Evolutionary conservation across 2,113 vertebrate species (phyloP), one percentile per base, ranked within the genome.

Genomic region (Gadus chalcogrammus): DNA sequence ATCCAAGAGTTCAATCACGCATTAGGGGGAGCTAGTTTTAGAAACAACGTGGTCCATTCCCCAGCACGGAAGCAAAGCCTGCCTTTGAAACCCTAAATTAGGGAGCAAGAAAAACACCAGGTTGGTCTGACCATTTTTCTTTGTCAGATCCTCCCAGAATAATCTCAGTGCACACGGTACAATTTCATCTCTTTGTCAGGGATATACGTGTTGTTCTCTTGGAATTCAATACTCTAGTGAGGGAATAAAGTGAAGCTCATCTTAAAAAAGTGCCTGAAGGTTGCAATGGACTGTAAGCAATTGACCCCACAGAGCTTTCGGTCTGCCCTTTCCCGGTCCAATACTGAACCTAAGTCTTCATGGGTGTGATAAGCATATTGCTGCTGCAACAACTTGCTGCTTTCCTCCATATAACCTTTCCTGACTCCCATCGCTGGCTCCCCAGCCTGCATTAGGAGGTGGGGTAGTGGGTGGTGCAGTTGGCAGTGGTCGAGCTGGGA

Each of bases 1-100:
- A 84, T 79, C 71, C 82, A 85, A 87, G 70, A 75, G 65, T 38
- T n/a, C 75, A 82, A 76, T 82, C 75, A 77, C 64, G 66, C 70
- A 84, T 77, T 55, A 68, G 80, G 73, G 77, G 72, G 8, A 65
- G 78, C 80, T 86, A 85, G 85, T 87, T 88, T 84, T 85, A 72
- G 81, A 74, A 79, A 64, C 71, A 71, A 77, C 79, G 79, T 87
- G 81, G 85, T 77, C 76, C 74, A 69, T 79, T 89, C 78, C 80
- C 72, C 53, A 68, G 76, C 61, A 83, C 80, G 84, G 12, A 48
- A 48, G 13, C 42, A 82, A 87, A 82, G 48, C 82, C 74, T 69
- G 71, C 65, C 52, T 69, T 59, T 73, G 71, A 58, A 68, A 80
- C 78, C 67, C 65, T 73, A 73, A 77, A 79, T 84, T 73, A 80